phyloP scores from a whole-genome alignment of 2,888 invertebrate species.

The Altica lythri region DNA sequence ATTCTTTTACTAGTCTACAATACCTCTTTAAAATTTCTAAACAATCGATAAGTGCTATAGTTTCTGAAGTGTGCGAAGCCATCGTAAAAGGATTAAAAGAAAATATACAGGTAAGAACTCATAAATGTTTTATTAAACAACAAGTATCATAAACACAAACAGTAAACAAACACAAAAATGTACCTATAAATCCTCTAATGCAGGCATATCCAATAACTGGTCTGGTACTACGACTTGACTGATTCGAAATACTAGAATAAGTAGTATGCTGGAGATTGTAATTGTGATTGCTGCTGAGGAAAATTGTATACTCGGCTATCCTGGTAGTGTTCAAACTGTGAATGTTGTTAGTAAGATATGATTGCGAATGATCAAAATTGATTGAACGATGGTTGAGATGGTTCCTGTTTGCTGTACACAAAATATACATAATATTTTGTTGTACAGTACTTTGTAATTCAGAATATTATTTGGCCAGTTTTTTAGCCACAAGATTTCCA shows the following conservation, averaged over 20 bases:
- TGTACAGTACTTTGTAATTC: slow-evolving; percentile 9
- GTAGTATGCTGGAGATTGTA: background rate
- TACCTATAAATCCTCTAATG: background rate
- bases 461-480: slow-evolving; percentile 6
- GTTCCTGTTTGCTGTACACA: background rate
- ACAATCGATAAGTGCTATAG: slow-evolving; percentile 21
- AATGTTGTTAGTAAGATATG: too few species aligned
- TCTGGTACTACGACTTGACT: background rate
- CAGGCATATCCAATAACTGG: background rate
- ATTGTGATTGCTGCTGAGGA: too few species aligned
- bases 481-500: slow-evolving; percentile 9
- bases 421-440: slow-evolving; percentile 5
- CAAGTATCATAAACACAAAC: background rate
- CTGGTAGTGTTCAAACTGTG: background rate
- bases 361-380: too few species aligned
- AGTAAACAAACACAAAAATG: background rate
- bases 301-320: background rate
- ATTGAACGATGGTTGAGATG: too few species aligned
- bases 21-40: slow-evolving; percentile 16
- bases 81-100: slow-evolving; percentile 17
- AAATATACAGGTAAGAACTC: slow-evolving; percentile 17
- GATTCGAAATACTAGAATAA: background rate
- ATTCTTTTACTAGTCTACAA: slow-evolving; percentile 7
- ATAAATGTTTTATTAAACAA: background rate
- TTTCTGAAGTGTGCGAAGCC: slow-evolving; percentile 20